Base-by-base conservation (phyloP, 2,113 vertebrate species). In the Poecilia latipinna region DNA sequence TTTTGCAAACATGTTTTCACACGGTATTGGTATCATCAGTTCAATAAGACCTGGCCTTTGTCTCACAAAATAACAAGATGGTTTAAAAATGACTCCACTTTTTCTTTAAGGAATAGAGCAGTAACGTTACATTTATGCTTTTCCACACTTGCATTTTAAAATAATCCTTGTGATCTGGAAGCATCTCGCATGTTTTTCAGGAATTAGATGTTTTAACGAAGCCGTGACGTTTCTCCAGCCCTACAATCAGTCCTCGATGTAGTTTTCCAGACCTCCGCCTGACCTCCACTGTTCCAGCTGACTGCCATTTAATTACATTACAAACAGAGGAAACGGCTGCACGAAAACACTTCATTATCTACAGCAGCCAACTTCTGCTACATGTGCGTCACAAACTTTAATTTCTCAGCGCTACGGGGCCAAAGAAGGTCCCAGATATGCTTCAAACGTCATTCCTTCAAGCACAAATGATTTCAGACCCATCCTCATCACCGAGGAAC, bases 291-390 rank as follows among this genome's bases (percentile, higher is more conserved):
- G 28, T 17, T 69, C 67, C 28, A 22, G 29, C 32, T 69, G 51
- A 48, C 67, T 32, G 26, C 19, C 19, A n/a, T 54, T 54, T 69
- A 32, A 54, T 69, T 22, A 69, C 29, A 48, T 69, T n/a, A 69
- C 32, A 57, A 57, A 57, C 51, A 65, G 63, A 65, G 63, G 17
- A 54, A 54, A 48, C n/a, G 28, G 66, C 65, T 15, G 37, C 37
- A 44, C 5, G 11, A 42, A 67, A 51, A 17, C 26, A 12, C 28
- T 48, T 68, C 22, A 57, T 68, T 28, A 17, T 44, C 37, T 68
- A 26, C 29, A 11, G 31, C 26, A 48, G 17, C 17, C 66, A 15
- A 28, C 37, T 44, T 39, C 42, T 68, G 42, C 39, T 68, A 12
- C 1, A 3, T 68, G 42, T 19, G 42, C 42, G 44, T 31, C 65